phyloP scores from a whole-genome alignment of 2,888 invertebrate genomes.

The Ophioninae sp. region DNA sequence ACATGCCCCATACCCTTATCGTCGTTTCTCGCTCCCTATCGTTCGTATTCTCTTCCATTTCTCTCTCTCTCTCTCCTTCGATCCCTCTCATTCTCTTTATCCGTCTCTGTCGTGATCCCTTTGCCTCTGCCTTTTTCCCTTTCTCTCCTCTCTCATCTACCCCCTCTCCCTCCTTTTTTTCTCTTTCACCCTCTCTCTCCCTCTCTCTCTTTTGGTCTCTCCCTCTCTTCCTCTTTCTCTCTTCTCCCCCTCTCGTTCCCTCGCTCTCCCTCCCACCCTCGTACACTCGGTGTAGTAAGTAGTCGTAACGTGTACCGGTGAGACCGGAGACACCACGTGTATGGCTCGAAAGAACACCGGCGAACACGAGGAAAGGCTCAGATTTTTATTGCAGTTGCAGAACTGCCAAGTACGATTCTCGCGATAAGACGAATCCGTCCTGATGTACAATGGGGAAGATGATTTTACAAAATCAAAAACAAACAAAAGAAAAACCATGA shows the following conservation, averaged over 20 bases:
- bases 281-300: constrained; percentile 30
- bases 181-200: constrained; percentile 20
- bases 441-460: too few species aligned
- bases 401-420: not conserved
- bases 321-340: constrained; percentile 67
- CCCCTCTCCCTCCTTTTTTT: constrained; percentile 14
- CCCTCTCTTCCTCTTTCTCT: not conserved
- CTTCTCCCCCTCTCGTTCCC: not conserved
- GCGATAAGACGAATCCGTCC: not conserved
- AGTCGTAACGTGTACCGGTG: constrained; percentile 39
- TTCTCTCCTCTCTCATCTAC: constrained; percentile 3
- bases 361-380: constrained; percentile 50
- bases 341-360: constrained; percentile 58
- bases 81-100: not conserved
- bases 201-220: constrained; percentile 9
- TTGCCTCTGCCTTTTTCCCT: constrained; percentile 1
- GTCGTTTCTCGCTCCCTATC: constrained; percentile 29
- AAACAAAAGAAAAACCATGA: too few species aligned
- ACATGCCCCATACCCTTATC: constrained; percentile 32
- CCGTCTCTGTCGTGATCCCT: constrained; percentile 8
- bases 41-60: not conserved
- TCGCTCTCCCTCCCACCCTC: constrained; percentile 3
- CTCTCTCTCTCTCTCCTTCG: not conserved
- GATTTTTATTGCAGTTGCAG: constrained; percentile 23
- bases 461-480: too few species aligned